A percentile compares a stretch with the other conserved stretches of the same genome.
Conservation (phyloP, 2,797 vertebrate species). For the Sitta carolinensis region DNA sequence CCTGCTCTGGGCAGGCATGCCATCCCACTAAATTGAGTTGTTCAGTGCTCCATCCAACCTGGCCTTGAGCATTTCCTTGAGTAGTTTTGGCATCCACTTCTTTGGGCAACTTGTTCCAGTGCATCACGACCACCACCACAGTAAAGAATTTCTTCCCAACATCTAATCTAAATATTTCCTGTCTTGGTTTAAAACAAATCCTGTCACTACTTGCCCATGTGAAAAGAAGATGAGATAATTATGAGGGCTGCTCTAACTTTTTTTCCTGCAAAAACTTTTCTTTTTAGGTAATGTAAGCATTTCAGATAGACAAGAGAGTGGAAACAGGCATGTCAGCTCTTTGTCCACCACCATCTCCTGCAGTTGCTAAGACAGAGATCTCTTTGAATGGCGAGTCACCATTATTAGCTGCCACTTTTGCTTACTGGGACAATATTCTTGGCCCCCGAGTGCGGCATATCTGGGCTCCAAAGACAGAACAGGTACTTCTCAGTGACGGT, state of each 20-base stretch:
- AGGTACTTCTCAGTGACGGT: conserved; percentile 88
- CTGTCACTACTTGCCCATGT: fast-evolving
- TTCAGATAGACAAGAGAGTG: background rate
- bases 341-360: conserved; percentile 94
- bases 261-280: background rate
- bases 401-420: conserved; percentile 93
- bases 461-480: conserved; percentile 90
- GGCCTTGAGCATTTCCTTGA: background rate
- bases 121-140: background rate
- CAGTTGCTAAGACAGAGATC: conserved; percentile 95
- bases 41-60: background rate
- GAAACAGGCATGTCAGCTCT: conserved; percentile 85
- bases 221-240: background rate
- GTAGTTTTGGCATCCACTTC: background rate
- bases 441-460: conserved; percentile 95
- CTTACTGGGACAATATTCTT: conserved; percentile 99
- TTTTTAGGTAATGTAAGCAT: background rate
- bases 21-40: background rate
- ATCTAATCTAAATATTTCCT: background rate
- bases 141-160: background rate
- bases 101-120: background rate
- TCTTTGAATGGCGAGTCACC: conserved; percentile 89
- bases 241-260: background rate
- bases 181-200: background rate
- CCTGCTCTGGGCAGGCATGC: background rate